These are phyloP conservation scores for Dynastes hyllus DNA, from an alignment of 2,888 invertebrate genomes.

Conservation along the genomic window DNA sequence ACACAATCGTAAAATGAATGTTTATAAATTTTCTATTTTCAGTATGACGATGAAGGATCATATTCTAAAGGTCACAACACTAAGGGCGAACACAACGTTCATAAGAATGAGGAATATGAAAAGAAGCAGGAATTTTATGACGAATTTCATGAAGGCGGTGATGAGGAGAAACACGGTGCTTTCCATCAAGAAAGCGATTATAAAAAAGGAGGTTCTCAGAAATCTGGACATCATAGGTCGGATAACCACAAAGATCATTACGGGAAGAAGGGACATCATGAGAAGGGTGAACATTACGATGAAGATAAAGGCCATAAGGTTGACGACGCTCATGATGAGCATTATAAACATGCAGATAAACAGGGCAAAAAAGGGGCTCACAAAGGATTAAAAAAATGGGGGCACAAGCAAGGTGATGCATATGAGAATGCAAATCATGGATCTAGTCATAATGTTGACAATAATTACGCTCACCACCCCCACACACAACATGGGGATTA, in stretches of 20 bases:
- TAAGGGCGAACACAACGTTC: conserved; percentile 89
- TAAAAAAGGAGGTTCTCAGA: conserved; percentile 80
- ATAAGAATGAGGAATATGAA: conserved; percentile 89
- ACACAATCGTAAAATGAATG: too few relatives aligned
- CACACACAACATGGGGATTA: not conserved
- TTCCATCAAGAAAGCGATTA: conserved; percentile 86
- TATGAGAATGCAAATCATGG: conserved; percentile 51
- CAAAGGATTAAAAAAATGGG: conserved; percentile 86
- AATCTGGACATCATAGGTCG: conserved; percentile 87
- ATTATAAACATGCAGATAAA: conserved; percentile 83
- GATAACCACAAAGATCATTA: conserved; percentile 85
- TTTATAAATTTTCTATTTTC: conserved; percentile 45
- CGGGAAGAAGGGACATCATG: conserved; percentile 86
- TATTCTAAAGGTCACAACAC: conserved; percentile 88
- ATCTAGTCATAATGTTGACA: conserved; percentile 75
- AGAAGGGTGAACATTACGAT: conserved; percentile 86
- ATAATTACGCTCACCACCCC: conserved; percentile 74
- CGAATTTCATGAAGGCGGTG: conserved; percentile 87
- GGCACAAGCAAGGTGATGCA: conserved; percentile 67
- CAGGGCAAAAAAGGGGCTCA: conserved; percentile 88
- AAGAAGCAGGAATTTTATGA: conserved; percentile 92
- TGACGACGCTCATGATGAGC: conserved; percentile 84
- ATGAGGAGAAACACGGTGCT: conserved; percentile 87
- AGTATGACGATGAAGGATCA: conserved; percentile 64
- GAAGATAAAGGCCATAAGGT: conserved; percentile 87